A percentile compares a stretch with the other conserved stretches of the same genome.
Conservation (phyloP, 2,888 invertebrate genomes). For the Orthosia gothica region DNA sequence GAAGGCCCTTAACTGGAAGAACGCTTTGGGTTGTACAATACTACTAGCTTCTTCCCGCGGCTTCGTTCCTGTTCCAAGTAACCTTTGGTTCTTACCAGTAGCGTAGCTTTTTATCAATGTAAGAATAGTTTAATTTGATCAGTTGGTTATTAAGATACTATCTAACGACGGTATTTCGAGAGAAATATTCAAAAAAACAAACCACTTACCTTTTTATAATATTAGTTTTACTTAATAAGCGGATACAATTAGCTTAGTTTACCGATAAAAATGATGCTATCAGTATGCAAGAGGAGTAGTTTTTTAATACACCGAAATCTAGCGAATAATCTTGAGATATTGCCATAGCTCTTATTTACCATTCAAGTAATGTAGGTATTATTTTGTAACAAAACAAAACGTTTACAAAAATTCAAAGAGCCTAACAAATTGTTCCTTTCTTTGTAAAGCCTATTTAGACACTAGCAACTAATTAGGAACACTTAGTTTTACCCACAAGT, state of each 20-base stretch:
- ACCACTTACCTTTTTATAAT: too few relatives aligned
- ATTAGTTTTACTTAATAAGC: too few relatives aligned
- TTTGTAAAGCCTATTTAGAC: constrained; percentile 6
- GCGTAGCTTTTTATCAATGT: too few relatives aligned
- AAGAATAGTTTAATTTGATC: too few relatives aligned
- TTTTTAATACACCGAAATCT: not conserved
- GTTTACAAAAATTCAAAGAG: not conserved
- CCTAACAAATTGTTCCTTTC: constrained; percentile 6
- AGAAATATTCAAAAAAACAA: too few relatives aligned
- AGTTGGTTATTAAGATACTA: too few relatives aligned
- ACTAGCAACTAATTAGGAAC: constrained; percentile 17
- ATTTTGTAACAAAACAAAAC: constrained; percentile 20
- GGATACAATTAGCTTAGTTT: constrained; percentile 9
- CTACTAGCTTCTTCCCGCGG: not conserved
- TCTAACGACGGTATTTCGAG: too few relatives aligned
- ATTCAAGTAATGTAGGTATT: not conserved
- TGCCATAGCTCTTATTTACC: not conserved
- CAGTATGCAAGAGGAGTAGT: not conserved
- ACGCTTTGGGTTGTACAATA: not conserved
- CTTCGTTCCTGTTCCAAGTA: not conserved
- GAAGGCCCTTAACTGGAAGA: not conserved
- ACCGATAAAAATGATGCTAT: not conserved
- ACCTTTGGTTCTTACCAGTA: not conserved
- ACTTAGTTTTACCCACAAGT: constrained; percentile 13
- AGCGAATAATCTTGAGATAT: not conserved